Percentiles rank a stretch among this genome's conserved stretches.
Conservation (phyloP, 2,797 vertebrate genomes). For the Syndactyla subalaris region DNA sequence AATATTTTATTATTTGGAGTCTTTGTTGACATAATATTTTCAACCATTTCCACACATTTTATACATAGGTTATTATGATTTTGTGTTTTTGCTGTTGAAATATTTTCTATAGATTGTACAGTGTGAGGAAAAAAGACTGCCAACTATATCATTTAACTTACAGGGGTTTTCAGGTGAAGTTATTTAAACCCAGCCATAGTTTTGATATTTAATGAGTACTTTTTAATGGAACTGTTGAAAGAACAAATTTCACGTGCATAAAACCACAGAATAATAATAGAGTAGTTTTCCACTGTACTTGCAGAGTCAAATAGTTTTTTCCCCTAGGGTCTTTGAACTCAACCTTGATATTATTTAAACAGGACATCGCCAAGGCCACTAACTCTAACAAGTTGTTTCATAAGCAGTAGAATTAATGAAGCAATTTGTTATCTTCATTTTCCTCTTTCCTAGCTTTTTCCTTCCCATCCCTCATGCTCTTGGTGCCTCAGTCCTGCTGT, state of each 20-base stretch:
- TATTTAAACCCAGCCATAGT: not conserved
- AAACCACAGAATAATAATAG: constrained; percentile 51
- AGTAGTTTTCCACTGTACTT: constrained; percentile 54
- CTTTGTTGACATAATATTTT: not conserved
- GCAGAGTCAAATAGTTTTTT: constrained; percentile 41
- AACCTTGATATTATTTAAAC: constrained; percentile 53
- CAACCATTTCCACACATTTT: not conserved
- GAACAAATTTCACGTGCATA: constrained; percentile 34
- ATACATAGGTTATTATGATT: not conserved
- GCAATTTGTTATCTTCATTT: not conserved
- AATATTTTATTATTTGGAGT: not conserved
- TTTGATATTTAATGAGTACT: constrained; percentile 16
- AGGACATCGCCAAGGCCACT: constrained; percentile 38
- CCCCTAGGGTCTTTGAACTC: constrained; percentile 4
- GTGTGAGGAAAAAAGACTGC: not conserved
- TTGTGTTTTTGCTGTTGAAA: not conserved
- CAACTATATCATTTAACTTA: not conserved
- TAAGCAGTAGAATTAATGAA: constrained; percentile 1
- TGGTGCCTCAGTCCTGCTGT: fast-evolving
- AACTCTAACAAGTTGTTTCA: not conserved
- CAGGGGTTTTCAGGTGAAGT: constrained; percentile 27
- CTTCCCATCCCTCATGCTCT: not conserved
- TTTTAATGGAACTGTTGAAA: constrained; percentile 57
- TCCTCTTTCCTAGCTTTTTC: not conserved
- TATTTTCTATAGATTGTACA: not conserved